A percentile compares a stretch with the other conserved stretches of the same genome.
Evolutionary conservation across 2,113 vertebrate genomes (phyloP).

Genomic region (Rhynchopsitta pachyrhyncha): DNA sequence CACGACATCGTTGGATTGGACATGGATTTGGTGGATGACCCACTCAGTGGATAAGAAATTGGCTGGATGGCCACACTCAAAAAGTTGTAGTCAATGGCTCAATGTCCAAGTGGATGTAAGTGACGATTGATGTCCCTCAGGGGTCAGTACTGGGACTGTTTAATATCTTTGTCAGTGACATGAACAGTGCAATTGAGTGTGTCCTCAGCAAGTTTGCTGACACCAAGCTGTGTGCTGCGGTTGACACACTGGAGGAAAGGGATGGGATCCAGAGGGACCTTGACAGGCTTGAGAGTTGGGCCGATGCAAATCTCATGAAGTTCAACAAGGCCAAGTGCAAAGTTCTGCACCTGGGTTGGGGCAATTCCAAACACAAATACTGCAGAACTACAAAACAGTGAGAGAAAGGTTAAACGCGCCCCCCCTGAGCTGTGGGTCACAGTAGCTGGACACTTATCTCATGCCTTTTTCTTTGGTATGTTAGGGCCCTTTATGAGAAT

Average conservation of each 20-base stretch:
- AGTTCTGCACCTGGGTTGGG: not conserved
- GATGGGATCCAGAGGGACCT: not conserved
- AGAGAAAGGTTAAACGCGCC: not conserved
- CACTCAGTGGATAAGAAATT: not conserved
- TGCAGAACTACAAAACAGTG: not conserved
- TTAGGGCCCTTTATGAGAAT: not conserved
- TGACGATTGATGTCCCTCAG: not conserved
- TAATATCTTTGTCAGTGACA: not conserved
- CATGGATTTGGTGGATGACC: not conserved
- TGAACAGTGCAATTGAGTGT: not conserved
- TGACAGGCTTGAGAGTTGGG: not conserved
- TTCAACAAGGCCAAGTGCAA: not conserved
- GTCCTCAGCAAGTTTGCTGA: not conserved
- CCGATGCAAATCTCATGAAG: not conserved
- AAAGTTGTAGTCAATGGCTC: not conserved
- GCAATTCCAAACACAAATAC: not conserved
- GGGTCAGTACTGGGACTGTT: not conserved
- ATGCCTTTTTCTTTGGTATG: not conserved
- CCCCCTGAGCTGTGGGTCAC: not conserved
- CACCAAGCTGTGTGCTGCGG: not conserved
- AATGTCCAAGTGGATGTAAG: not conserved
- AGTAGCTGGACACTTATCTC: accelerated
- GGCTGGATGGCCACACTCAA: not conserved
- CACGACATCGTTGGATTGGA: not conserved
- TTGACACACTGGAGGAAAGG: not conserved